phyloP scores from a whole-genome alignment of 1,140 invertebrate genomes.

The Lasioglossum baleicum region DNA sequence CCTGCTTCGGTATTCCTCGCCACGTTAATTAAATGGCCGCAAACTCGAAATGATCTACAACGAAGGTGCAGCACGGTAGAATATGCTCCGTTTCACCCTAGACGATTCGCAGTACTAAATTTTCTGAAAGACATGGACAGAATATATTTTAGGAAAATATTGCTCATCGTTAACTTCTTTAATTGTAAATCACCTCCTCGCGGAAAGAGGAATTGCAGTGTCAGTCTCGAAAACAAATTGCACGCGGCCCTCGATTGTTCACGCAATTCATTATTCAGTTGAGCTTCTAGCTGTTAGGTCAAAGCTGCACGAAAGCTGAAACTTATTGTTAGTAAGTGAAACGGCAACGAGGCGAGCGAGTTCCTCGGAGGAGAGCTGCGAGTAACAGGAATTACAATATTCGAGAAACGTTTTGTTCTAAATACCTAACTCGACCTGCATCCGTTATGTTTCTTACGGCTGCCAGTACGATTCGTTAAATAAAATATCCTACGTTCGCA shows the following conservation, averaged over 20 bases:
- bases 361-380: neutral
- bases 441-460: neutral
- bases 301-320: neutral
- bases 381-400: neutral
- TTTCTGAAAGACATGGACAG: neutral
- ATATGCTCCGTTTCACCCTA: neutral
- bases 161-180: too few species aligned
- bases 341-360: too few species aligned
- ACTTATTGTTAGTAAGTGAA: neutral
- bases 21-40: slow-evolving; percentile 70
- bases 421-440: neutral
- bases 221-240: neutral
- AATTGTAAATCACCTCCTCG: too few species aligned
- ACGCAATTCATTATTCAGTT: neutral
- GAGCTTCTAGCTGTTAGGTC: neutral
- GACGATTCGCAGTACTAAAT: too few species aligned
- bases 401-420: neutral
- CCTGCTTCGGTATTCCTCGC: slow-evolving; percentile 56
- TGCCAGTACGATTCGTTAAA: neutral
- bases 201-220: neutral
- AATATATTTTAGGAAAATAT: too few species aligned
- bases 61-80: neutral
- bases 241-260: neutral
- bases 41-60: slow-evolving; percentile 2
- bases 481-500: too few species aligned